Base-by-base conservation (phyloP, 1,140 invertebrate genomes). In the Drosophila melanica region DNA sequence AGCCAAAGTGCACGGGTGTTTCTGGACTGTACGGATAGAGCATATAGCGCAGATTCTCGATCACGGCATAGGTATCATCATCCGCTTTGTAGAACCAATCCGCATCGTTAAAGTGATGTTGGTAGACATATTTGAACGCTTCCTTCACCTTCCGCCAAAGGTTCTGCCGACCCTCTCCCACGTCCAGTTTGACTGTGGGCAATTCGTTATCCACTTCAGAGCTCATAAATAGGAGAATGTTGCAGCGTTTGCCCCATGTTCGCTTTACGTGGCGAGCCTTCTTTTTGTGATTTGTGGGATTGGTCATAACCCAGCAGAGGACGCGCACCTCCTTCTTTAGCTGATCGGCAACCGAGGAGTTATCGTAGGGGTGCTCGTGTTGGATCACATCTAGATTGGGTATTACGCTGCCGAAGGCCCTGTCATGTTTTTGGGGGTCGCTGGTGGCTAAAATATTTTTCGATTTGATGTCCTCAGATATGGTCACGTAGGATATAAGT, bases 1-100 rank as follows among this genome's bases (percentile, higher is more conserved):
- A 98, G 0, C 98, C 98, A 84, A 98, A 98, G 90, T 98, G 98
- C 1, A 98, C 93, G 0, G 97, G 95, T 1, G 95, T 94, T 1
- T 93, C 93, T 3, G 95, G 92, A 81, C 94, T 94, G 77, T 97
- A 95, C 1, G 95, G 93, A 16, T 95, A 94, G 14, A 99, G 92
- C 95, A 99, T 96, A 84, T 97, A 97, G 20, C 98, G 93, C 27
- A 99, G 92, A 93, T 98, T 99, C 92, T 99, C 98, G 5, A 98
- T 94, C 47, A 98, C 94, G 23, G 98, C 96, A 92, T 97, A 98
- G 93, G 98, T 98, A 89, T 99, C 98, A 92, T 98, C 97, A 86
- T 99, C 98, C 27, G 97, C 97, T 92, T 98, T 99, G 73, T 98
- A 93, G 91, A 98, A 98, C 97, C 97, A 98, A 92, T 98, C 97